Base-by-base conservation (phyloP, 2,888 invertebrate species). In the Rhopalosiphum nymphaeae region DNA sequence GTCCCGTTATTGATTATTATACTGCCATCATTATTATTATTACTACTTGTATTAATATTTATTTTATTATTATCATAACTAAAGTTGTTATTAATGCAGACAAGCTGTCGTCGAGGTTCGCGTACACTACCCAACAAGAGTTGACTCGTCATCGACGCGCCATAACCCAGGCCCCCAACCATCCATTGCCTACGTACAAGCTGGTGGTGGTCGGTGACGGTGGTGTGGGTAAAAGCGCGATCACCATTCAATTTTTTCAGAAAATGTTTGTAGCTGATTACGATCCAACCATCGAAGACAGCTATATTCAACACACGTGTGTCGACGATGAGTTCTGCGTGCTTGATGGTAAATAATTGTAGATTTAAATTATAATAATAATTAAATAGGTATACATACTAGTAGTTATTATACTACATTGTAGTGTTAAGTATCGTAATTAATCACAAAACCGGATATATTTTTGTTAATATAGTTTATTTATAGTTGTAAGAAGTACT, bases 221-320 rank as follows among this genome's bases (percentile, higher is more conserved):
- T 95, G 99, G 99, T 95, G 99, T 99, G 94, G 99, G 99, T 95
- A 99, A 99, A 96, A 98, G 98, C 95, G 98, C 98, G n/a, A 97
- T 99, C 95, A 99, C 99, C n/a, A 99, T 98, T 96, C 98, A 99
- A 96, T 98, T 98, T 96, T 99, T 99, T 96, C 99, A 99, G 96
- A 98, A 98, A 96, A 96, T 98, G 95, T 99, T 99, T 96, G 98
- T 99, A 95, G 98, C 98, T 0, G 99, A 99, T 96, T 99, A 99
- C 95, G 99, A 99, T 96, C 99, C 99, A 16, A 99, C 99, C 42
- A 99, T 99, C 95, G 99, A 99, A 96, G 99, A 99, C 96, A 98
- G 98, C 94, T 99, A 99, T 96, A 98, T 98, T 95, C 98, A 99
- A 96, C 98, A 99, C 96, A 98, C 98, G 0, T 98, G 98, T 96